Base-by-base conservation (phyloP, 2,113 vertebrate genomes). In the Empidonax alnorum region DNA sequence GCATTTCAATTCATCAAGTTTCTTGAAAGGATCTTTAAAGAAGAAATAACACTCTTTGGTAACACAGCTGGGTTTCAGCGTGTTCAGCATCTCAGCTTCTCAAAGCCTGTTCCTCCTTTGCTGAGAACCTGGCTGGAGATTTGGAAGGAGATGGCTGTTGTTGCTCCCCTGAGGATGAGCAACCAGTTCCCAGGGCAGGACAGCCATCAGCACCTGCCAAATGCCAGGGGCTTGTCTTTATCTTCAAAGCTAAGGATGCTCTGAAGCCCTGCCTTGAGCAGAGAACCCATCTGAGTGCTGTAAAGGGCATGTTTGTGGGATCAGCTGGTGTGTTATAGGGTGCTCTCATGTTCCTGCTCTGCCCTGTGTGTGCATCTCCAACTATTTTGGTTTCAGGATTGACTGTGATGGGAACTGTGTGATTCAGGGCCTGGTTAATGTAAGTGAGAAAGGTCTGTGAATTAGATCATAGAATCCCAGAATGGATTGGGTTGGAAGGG, bases 41-140 rank as follows among this genome's bases (percentile, higher is more conserved):
- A 81, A 80, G 50, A 71, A 94, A 75, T 46, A 58, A 61, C 82
- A 52, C 23, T 56, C 30, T 72, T 12, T 11, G 39, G 53, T 44
- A 82, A 44, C 74, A 13, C 95, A 93, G 92, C 75, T 96, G 87
- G 65, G 12, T 87, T 94, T 89, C 61, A 80, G 85, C 74, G 3
- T 2, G 31, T 37, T 90, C 90, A 89, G 77, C 73, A 84, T 67
- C 44, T 68, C 62, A 15, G 53, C 66, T 76, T 76, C 24, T 81
- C 28, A 56, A 47, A 75, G 49, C 4, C 44, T 59, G 18, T 27
- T 55, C 50, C 44, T 74, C 2, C 0, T 41, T 39, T 46, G 42
- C 69, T 84, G 61, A 82, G 71, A 75, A 65, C 69, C 74, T 89
- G 80, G 37, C 41, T 46, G 33, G 49, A 42, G 58, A 6, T 58